Percentiles rank a stretch among this genome's conserved stretches.
Evolutionary conservation across 30 jellyfish, hydroid and myxozoan genomes (phyloP).

Genomic region (Aurelia coerulea): DNA sequence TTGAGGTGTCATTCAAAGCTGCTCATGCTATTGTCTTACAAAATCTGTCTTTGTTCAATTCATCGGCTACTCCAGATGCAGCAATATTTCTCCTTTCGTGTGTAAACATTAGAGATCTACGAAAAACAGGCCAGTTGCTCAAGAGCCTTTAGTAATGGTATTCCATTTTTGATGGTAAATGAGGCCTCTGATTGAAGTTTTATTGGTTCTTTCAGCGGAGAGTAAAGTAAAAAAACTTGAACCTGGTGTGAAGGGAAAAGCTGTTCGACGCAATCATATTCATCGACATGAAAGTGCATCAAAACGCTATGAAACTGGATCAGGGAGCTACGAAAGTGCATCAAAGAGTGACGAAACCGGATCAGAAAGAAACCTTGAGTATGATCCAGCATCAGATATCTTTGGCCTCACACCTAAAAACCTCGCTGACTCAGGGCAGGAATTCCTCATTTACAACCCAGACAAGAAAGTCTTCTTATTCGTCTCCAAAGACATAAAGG

Average conservation of each 20-base stretch:
- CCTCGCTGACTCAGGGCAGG: conserved; percentile 35
- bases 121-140: too few species aligned
- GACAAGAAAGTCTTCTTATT: conserved; percentile 1
- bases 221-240: too few species aligned
- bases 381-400: conserved; percentile 17
- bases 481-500: conserved; percentile 37
- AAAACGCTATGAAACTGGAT: background rate
- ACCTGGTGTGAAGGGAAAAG: background rate
- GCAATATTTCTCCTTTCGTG: too few species aligned
- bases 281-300: background rate
- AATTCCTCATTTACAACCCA: conserved; percentile 38
- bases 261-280: background rate
- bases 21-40: too few species aligned
- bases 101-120: too few species aligned
- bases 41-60: too few species aligned
- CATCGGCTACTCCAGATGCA: too few species aligned
- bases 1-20: too few species aligned
- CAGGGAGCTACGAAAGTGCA: background rate
- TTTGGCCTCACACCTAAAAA: conserved; percentile 27
- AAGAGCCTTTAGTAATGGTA: too few species aligned
- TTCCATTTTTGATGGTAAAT: too few species aligned
- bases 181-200: too few species aligned
- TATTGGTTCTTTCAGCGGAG: too few species aligned
- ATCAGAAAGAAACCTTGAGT: conserved; percentile 14
- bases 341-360: background rate